These are phyloP conservation scores for Orthosia gracilis DNA, from an alignment of 2,888 invertebrate genomes.

Conservation along the genomic window DNA sequence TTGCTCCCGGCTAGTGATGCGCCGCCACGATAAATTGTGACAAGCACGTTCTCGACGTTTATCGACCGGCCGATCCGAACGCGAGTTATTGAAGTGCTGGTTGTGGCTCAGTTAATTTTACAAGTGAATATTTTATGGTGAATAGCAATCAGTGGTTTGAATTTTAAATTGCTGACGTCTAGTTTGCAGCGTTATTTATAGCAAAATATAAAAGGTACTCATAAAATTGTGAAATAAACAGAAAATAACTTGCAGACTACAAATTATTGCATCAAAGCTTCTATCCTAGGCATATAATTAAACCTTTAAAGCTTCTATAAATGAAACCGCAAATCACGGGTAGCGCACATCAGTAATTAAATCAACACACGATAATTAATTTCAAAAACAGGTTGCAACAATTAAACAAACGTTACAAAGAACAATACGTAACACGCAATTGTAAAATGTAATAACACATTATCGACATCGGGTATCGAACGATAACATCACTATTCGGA, in stretches of 20 bases:
- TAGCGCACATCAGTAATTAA: slow-evolving; percentile 47
- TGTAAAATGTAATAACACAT: slow-evolving; percentile 76
- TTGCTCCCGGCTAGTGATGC: slow-evolving; percentile 91
- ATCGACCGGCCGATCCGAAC: slow-evolving; percentile 67
- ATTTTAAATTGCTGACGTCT: slow-evolving; percentile 53
- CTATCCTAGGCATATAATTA: slow-evolving; percentile 27
- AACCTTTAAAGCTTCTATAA: slow-evolving; percentile 22
- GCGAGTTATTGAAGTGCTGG: slow-evolving; percentile 62
- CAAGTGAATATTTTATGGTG: slow-evolving; percentile 65
- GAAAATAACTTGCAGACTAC: background rate
- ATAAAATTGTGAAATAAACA: slow-evolving; percentile 10
- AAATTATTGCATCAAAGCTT: background rate
- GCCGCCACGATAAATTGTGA: slow-evolving; percentile 86
- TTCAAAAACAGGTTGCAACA: slow-evolving; percentile 49
- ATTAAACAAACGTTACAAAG: slow-evolving; percentile 59
- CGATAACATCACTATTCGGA: slow-evolving; percentile 84
- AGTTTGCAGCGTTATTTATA: slow-evolving; percentile 49
- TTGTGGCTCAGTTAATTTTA: slow-evolving; percentile 63
- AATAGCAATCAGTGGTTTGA: slow-evolving; percentile 56
- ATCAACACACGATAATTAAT: slow-evolving; percentile 52
- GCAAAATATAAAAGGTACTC: slow-evolving; percentile 30
- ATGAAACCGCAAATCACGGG: slow-evolving; percentile 33
- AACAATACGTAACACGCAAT: slow-evolving; percentile 74
- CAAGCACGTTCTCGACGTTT: slow-evolving; percentile 79
- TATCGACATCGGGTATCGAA: slow-evolving; percentile 83